Conservation (phyloP, 1,140 invertebrate species). For the Lasioglossum albipes region DNA sequence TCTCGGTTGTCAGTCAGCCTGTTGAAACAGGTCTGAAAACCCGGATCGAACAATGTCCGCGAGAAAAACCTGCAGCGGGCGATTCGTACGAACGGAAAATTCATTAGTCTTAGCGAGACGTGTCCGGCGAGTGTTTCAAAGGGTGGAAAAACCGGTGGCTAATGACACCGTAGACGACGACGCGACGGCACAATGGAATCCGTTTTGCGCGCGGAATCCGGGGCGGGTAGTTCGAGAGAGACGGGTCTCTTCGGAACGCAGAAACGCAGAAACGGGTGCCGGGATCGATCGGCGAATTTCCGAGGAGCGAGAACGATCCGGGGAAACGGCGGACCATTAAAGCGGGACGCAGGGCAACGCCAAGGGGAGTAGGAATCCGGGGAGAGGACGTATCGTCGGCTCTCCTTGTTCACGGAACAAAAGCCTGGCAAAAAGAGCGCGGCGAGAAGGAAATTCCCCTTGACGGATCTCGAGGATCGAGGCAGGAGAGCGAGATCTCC, state of each 20-base stretch:
- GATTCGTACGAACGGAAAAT: not conserved
- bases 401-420: slow-evolving; percentile 2
- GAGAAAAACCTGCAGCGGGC: not conserved
- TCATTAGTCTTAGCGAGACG: not conserved
- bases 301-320: slow-evolving; percentile 18
- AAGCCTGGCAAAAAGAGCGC: slow-evolving; percentile 15
- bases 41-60: not conserved
- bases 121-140: not conserved
- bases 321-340: slow-evolving; percentile 1
- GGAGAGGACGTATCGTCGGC: not conserved
- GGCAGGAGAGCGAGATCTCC: too few species aligned
- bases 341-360: not conserved
- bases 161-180: not conserved
- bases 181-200: not conserved
- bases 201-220: not conserved
- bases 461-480: slow-evolving; percentile 5
- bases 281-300: slow-evolving; percentile 26
- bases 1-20: too few species aligned
- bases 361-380: not conserved
- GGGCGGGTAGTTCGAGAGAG: not conserved
- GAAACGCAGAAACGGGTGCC: not conserved
- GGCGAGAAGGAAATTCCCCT: slow-evolving; percentile 28
- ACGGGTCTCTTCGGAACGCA: too few species aligned
- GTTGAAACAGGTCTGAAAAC: not conserved
- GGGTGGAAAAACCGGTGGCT: not conserved